Percentiles rank a stretch among this genome's conserved stretches.
Conservation (phyloP, 2,113 vertebrate species). For the Oncorhynchus masou region DNA sequence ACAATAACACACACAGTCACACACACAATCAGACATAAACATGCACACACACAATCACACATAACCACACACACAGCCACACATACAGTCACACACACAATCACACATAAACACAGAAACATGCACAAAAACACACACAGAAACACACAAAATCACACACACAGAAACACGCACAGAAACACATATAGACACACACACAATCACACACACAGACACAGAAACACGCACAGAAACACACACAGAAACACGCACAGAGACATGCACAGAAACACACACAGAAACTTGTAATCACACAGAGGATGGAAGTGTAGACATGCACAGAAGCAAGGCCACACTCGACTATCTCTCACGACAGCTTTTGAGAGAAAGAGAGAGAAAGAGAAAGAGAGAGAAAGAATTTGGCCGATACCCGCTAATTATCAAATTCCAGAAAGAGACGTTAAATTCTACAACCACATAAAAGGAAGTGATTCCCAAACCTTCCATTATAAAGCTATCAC, state of each 20-base stretch:
- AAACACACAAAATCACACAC: background rate
- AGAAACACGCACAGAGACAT: conserved; percentile 2
- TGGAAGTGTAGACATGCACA: no score
- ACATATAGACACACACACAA: conserved; percentile 12
- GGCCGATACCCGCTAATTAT: no score
- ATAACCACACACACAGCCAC: background rate
- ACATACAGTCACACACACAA: conserved; percentile 15
- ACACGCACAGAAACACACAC: conserved; percentile 12
- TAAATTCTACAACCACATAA: no score
- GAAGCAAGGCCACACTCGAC: no score
- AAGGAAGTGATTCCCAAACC: no score
- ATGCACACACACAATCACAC: background rate
- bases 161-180: background rate
- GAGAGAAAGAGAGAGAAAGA: no score
- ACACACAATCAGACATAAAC: background rate
- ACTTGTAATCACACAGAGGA: no score
- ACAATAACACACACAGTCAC: no score
- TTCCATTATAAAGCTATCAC: no score
- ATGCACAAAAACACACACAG: background rate
- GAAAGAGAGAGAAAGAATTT: background rate
- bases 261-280: no score
- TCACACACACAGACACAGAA: background rate
- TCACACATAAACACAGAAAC: background rate
- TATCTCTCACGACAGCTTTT: no score
- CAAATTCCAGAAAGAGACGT: no score